A percentile compares a stretch with the other conserved stretches of the same genome.
These are phyloP conservation scores for Myocastor coypus DNA, from an alignment of 2,113 vertebrate genomes.

Conservation along the genomic window DNA sequence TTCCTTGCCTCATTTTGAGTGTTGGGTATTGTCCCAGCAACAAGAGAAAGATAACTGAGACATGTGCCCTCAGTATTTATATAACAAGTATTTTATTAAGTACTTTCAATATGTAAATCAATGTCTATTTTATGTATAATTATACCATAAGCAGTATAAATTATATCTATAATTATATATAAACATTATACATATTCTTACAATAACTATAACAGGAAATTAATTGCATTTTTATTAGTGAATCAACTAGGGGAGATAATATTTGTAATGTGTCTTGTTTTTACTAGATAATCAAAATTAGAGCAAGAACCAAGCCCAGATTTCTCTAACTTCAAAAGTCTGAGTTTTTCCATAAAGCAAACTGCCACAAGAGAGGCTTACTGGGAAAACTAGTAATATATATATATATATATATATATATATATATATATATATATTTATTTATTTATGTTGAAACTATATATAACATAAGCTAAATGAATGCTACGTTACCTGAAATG, in stretches of 20 bases:
- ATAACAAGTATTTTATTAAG: neutral
- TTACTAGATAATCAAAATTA: neutral
- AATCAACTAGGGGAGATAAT: neutral
- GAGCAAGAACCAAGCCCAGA: neutral
- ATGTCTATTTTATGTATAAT: neutral
- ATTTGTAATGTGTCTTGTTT: neutral
- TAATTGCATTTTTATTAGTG: neutral
- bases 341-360: neutral
- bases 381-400: neutral
- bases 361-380: too few species aligned
- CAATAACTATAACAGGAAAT: neutral
- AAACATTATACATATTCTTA: neutral
- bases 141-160: neutral
- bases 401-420: neutral
- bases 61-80: neutral
- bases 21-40: too few species aligned
- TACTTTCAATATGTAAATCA: neutral
- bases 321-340: neutral
- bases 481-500: neutral
- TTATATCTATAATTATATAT: neutral
- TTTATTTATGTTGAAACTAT: too few species aligned
- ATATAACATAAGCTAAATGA: too few species aligned
- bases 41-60: too few species aligned
- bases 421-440: too few species aligned
- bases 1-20: too few species aligned